These are phyloP conservation scores for Aphelocoma coerulescens DNA, from an alignment of 2,113 vertebrate genomes.

Conservation along the genomic window DNA sequence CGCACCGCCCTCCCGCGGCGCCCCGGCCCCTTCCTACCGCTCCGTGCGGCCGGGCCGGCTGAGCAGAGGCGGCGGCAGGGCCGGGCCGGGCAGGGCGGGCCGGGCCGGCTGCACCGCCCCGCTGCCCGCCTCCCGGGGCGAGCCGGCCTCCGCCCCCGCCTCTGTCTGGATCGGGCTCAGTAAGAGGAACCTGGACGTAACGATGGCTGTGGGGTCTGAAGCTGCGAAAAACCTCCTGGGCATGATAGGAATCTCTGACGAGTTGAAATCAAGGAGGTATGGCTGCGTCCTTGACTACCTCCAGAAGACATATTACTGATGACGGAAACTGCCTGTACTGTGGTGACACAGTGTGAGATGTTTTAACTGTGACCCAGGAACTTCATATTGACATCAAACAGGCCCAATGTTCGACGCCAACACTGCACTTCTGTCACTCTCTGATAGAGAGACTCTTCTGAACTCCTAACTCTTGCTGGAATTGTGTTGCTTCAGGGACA, in stretches of 20 bases:
- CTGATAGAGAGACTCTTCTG: not conserved
- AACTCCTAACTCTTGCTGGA: not conserved
- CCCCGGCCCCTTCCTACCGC: not conserved
- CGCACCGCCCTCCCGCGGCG: not conserved
- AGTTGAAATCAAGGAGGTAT: not conserved
- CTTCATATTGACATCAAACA: not conserved
- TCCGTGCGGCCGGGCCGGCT: not conserved
- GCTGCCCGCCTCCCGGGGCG: not conserved
- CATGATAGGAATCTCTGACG: not conserved
- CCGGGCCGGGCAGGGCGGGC: not conserved
- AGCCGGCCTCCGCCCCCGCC: accelerated
- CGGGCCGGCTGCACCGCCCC: not conserved
- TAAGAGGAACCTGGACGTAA: accelerated
- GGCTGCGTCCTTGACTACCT: not conserved
- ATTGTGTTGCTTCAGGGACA: not conserved
- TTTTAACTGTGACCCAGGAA: not conserved
- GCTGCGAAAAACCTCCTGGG: not conserved
- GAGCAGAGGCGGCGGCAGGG: not conserved
- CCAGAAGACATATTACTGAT: not conserved
- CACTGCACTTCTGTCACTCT: not conserved
- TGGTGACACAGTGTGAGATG: not conserved
- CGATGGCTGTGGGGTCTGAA: not conserved
- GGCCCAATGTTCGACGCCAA: not conserved
- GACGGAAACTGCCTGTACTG: not conserved
- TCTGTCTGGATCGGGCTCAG: accelerated